Base-by-base conservation (phyloP, 2,797 vertebrate species). In the Sitta carolinensis region DNA sequence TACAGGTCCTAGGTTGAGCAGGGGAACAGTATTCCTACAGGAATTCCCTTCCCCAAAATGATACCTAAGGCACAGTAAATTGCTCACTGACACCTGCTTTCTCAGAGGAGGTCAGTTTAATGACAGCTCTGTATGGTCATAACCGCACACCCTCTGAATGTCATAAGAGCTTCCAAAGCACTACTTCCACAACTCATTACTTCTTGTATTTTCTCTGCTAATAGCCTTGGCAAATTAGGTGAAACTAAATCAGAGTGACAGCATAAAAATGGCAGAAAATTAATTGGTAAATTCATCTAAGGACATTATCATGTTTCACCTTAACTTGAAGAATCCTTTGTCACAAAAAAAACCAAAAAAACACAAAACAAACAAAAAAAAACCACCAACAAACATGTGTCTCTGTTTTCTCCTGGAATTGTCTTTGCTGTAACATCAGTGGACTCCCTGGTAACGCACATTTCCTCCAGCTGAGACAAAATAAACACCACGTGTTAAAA, bases 181-280 rank as follows among this genome's bases (percentile, higher is more conserved):
- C 67, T 40, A 7, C 26, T 59, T 50, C 27, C 73, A 27, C 88
- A 54, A 51, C 78, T 76, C 70, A 47, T 67, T 89, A 48, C 34
- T 59, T 73, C 23, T 38, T 79, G 40, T 67, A 61, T 73, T 85
- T 87, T 82, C 75, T 66, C 63, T 36, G 52, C 51, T 78, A 72
- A 92, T 12, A 34, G 73, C 30, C 69, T 79, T 73, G 32, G 62
- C 47, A 79, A 87, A 38, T 61, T n/a, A 36, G 25, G 45, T 67
- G 70, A 94, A 97, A 95, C 93, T 90, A 94, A 97, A 81, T 68
- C 84, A 89, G 77, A 81, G 34, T 62, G 83, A 96, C 89, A 96
- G 61, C 59, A 83, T 16, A 5, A 82, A 94, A 93, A 78, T 19
- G 10, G 55, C 48, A 79, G 58, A 84, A 80, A 92, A 93, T 34